Base-by-base conservation (phyloP, 92 coral and sea anemone species). In the Ricordea florida region DNA sequence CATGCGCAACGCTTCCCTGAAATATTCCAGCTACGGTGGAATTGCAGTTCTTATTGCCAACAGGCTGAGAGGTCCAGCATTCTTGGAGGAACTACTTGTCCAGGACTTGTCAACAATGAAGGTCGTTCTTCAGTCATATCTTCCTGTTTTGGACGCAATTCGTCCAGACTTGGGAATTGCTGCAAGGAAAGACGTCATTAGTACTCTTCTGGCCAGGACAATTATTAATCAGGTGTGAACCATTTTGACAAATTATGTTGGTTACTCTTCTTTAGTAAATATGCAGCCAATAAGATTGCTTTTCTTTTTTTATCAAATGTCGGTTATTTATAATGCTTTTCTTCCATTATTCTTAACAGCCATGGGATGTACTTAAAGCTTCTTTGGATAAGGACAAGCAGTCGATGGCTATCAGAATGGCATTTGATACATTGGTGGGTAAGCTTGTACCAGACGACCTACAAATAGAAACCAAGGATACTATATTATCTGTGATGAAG, bases 81-180 rank as follows among this genome's bases (percentile, higher is more conserved):
- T 62, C 17, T 25, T 62, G 30, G 53, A 62, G 27, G 34, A 62
- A 42, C 18, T 62, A 26, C 70, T 62, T 3, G 6, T 38, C 25
- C 7, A 62, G 17, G 70, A 62, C 37, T 5, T 6, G 13, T 27
- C 70, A 1, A 24, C 14, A 41, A 14, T 62, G 18, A 33, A 13
- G 36, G 22, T 38, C 23, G 30, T 62, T 26, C 2, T 62, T 23
- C 35, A 62, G 9, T 62, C 70, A 3, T 38, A 62, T 5, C 70
- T 62, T 4, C 25, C 25, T 15, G 25, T 62, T 1, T 7, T 62
- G 9, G 70, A 62, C 70, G 8, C 30, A 0, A 62, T 62, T 3
- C 70, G 70, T 15, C 70, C 70, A 16, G 70, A 62, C 70, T 27
- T 62, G 35, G 70, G 53, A n/a, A 41, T 62, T 2, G 53, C 9